Evolutionary conservation across 1,140 invertebrate species (phyloP), one percentile per base, ranked within the genome.

Genomic region (Apis dorsata): DNA sequence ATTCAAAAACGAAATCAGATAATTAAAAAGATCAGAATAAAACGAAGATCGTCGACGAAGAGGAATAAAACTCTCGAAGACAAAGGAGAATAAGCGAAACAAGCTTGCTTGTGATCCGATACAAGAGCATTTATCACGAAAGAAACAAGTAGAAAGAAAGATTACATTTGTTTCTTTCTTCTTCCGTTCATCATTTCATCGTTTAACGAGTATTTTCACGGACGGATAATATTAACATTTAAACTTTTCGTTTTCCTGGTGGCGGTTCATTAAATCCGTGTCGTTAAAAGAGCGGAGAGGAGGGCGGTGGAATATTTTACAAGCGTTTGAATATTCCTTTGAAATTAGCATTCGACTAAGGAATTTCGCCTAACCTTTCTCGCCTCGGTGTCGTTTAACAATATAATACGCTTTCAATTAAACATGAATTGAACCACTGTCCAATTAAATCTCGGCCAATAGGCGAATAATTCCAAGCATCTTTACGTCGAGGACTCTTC

Each of bases 321-420:
- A 55, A 49, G 12, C 8, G 28, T 77, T 82, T 82, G 65, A 77
- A 82, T 77, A 82, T 82, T 82, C 65, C 65, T n/a, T 55, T 15
- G 7, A 44, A 82, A 82, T 82, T 77, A 77, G 73, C 80, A 77
- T 82, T 53, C 12, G 19, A 51, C 53, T 53, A 51, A 1, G 55
- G 13, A 77, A 82, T 77, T 69, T 51, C 10, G 55, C 55, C n/a
- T 74, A 49, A 21, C 57, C 1, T 15, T 12, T 3, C 13, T 9
- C 17, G 44, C 7, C 11, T 1, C 17, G 5, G 55, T 49, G 53
- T 59, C 71, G 79, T 76, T 81, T 60, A 81, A 76, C 28, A 24
- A 28, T 9, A 51, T 7, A 44, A 44, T 7, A 15, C 13, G 49
- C 49, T 69, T 82, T 55, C 73, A 70, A 77, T 82, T 82, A 77